Evolutionary conservation across 2,888 invertebrate species (phyloP), one percentile per base, ranked within the genome.

Genomic region (Eilema depressum): DNA sequence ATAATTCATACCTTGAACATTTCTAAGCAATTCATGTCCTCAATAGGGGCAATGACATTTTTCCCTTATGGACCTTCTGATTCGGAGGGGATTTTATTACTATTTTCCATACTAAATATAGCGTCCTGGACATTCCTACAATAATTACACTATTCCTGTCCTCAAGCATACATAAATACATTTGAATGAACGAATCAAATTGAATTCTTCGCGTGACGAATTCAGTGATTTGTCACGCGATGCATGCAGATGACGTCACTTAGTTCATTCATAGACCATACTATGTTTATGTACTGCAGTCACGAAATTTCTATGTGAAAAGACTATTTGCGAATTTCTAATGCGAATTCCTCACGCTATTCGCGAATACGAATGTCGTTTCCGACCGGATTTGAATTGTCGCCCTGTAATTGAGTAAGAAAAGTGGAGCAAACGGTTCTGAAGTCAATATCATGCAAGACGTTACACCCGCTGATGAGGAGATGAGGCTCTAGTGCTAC

Each of bases 171-270:
- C 63, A 41, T 41, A 37, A n/a, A 41, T 63, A 25, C 63, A 63
- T 41, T 20, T 60, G 60, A 28, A 33, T 56, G 65, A 65, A 33
- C 30, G 56, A 56, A 65, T 30, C 30, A 17, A 65, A 14, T 33
- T 23, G 23, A 17, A n/a, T 56, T 56, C 33, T 56, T 23, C 17
- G 56, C 26, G 53, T 33, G 26, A 65, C 53, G 12, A 65, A 53
- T 41, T 23, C 65, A 30, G 23, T 65, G 57, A 56, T 30, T 7
- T 65, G 65, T 65, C 65, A 65, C 65, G 65, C 56, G 14, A 65
- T 56, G 65, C 65, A 65, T 65, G 30, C 33, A 30, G 65, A 65
- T 65, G 65, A 56, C 65, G 65, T 65, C 65, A 65, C 17, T 25
- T 30, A 53, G n/a, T 65, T 65, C 56, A 57, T 57, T 56, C 56